These are phyloP conservation scores for Desmodus rotundus DNA, from an alignment of 2,113 vertebrate genomes.

Conservation along the genomic window DNA sequence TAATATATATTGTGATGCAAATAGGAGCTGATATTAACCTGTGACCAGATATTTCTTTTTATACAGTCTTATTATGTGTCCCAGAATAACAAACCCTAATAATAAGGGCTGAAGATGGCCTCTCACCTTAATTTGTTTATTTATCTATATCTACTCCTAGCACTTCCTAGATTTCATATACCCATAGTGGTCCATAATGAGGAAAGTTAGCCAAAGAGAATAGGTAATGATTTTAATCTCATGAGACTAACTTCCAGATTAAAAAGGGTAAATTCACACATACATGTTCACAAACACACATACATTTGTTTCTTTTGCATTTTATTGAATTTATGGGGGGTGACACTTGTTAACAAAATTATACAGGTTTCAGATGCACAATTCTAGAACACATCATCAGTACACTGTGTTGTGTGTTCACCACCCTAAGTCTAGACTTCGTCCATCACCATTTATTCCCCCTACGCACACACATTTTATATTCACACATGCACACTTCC, in stretches of 20 bases:
- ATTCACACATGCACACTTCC: slow-evolving; percentile 12
- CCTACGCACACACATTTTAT: not conserved
- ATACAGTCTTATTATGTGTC: not conserved
- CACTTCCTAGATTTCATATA: not conserved
- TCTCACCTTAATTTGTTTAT: not conserved
- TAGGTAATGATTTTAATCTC: slow-evolving; percentile 5
- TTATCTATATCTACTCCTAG: not conserved
- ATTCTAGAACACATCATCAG: too few relatives aligned
- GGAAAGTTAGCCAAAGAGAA: not conserved
- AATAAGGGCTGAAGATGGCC: not conserved
- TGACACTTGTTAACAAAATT: too few relatives aligned
- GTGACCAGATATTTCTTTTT: slow-evolving; percentile 40
- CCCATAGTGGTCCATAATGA: not conserved
- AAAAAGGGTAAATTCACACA: not conserved
- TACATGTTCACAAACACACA: not conserved
- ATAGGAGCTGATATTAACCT: slow-evolving; percentile 48
- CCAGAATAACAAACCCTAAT: slow-evolving; percentile 10
- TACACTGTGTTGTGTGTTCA: too few relatives aligned
- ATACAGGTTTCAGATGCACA: too few relatives aligned
- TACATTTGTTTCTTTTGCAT: not conserved
- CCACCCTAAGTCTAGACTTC: too few relatives aligned
- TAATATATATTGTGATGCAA: slow-evolving; percentile 52
- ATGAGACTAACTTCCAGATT: slow-evolving; percentile 25
- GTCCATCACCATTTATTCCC: too few relatives aligned
- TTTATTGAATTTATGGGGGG: too few relatives aligned